Evolutionary conservation across 2,113 vertebrate species (phyloP), one percentile per base, ranked within the genome.

Genomic region (Brachyistius frenatus): DNA sequence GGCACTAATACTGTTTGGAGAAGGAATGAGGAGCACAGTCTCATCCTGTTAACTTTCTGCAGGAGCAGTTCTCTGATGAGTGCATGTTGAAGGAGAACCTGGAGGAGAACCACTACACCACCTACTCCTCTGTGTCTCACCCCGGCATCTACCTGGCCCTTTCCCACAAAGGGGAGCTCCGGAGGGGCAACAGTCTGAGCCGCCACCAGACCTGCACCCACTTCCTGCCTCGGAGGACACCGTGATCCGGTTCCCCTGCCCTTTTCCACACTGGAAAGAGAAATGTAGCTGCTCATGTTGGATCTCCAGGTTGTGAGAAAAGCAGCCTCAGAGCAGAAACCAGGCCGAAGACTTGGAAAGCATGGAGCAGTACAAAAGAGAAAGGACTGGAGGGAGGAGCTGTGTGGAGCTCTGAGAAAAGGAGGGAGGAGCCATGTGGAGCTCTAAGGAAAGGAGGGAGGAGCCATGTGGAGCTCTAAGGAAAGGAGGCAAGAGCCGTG

Each of bases 91-190:
- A 91, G 53, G 94, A 95, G 86, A 87, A 46, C 16, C 64, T 94
- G 76, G 90, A 94, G 71, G 93, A 94, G 72, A 94, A 93, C 23
- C 86, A 91, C 63, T 94, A 94, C 81, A 94, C 78, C 60, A 94
- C 94, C 56, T 95, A 93, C 61, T 91, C 91, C 33, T 94, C 93
- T 0, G n/a, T 81, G 35, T 41, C 79, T 4, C 66, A 92, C 65
- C 87, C 90, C 0, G 82, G 77, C 0, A 4, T 88, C 44, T 94
- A 93, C 56, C 86, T 95, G 57, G 93, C 91, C 10, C 82, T 95
- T 8, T 94, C 94, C 47, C 75, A 78, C 33, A 81, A 72, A 62
- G 94, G 94, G 3, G 65, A 73, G 41, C 75, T 89, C 8, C 88
- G 62, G 81, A 93, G 63, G 64, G 93, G 92, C 2, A 83, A 62